Conservation (phyloP, 2,797 vertebrate genomes). For the Nothura maculosa region DNA sequence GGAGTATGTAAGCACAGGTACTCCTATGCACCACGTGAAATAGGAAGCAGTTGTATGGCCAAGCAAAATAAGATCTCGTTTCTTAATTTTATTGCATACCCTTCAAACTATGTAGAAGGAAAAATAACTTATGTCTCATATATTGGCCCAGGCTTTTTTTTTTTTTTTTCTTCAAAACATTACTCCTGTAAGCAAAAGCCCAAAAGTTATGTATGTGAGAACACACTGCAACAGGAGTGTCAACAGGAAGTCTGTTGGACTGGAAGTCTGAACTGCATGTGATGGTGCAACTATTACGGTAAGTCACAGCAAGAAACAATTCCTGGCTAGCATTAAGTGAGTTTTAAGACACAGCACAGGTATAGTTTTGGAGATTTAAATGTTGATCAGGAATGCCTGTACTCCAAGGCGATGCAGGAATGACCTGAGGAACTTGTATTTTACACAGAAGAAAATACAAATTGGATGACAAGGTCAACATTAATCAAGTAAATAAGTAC, state of each 20-base stretch:
- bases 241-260: neutral
- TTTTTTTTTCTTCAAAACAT: neutral
- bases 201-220: neutral
- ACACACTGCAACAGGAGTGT: neutral
- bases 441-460: constrained; percentile 7
- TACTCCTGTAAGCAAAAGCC: neutral
- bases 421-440: neutral
- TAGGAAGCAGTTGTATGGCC: neutral
- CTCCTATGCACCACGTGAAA: neutral
- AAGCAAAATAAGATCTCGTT: neutral
- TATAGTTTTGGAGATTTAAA: neutral
- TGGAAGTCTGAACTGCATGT: neutral
- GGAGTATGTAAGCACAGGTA: neutral
- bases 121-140: neutral
- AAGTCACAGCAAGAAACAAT: neutral
- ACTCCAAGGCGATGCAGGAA: neutral
- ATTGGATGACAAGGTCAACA: constrained; percentile 28
- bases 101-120: neutral
- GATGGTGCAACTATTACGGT: neutral
- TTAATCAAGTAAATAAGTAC: constrained; percentile 18
- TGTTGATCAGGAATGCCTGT: neutral
- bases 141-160: neutral
- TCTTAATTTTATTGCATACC: neutral
- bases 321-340: neutral
- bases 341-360: neutral